Percentiles rank a stretch among this genome's conserved stretches.
Conservation (phyloP, 30 jellyfish, hydroid and myxozoan genomes). For the Aurelia aurita complex sp. Pacific region DNA sequence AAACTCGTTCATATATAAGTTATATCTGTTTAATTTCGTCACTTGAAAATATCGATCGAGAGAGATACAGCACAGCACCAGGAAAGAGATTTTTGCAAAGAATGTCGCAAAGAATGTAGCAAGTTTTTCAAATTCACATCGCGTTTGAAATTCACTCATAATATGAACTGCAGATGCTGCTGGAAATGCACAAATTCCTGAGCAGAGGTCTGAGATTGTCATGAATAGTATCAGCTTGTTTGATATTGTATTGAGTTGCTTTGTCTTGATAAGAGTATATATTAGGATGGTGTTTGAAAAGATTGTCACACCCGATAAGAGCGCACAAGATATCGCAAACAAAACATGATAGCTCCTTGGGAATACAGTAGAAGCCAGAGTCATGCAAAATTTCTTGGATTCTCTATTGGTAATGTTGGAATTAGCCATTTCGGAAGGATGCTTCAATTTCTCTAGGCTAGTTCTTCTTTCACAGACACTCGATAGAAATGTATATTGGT, state of each 20-base stretch:
- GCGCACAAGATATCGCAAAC: background rate
- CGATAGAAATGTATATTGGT: too few species aligned
- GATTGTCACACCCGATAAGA: conserved; percentile 11
- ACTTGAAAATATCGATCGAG: conserved; percentile 49
- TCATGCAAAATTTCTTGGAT: too few species aligned
- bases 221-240: conserved; percentile 38
- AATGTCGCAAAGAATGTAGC: conserved; percentile 1
- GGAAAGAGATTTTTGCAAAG: conserved; percentile 44
- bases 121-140: conserved; percentile 12
- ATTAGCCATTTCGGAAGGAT: too few species aligned
- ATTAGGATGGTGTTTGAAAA: background rate
- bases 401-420: too few species aligned
- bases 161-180: background rate
- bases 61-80: conserved; percentile 33
- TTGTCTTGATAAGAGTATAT: too few species aligned
- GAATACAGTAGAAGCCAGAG: too few species aligned
- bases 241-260: background rate
- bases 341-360: too few species aligned
- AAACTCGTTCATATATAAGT: conserved; percentile 27
- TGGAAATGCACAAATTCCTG: conserved; percentile 39
- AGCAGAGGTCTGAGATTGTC: conserved; percentile 50
- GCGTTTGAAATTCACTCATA: conserved; percentile 1
- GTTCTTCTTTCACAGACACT: too few species aligned
- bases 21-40: conserved; percentile 42
- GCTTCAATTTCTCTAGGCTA: too few species aligned